Evolutionary conservation across 2,113 vertebrate genomes (phyloP), one percentile per base, ranked within the genome.

Genomic region (Lonchura striata): DNA sequence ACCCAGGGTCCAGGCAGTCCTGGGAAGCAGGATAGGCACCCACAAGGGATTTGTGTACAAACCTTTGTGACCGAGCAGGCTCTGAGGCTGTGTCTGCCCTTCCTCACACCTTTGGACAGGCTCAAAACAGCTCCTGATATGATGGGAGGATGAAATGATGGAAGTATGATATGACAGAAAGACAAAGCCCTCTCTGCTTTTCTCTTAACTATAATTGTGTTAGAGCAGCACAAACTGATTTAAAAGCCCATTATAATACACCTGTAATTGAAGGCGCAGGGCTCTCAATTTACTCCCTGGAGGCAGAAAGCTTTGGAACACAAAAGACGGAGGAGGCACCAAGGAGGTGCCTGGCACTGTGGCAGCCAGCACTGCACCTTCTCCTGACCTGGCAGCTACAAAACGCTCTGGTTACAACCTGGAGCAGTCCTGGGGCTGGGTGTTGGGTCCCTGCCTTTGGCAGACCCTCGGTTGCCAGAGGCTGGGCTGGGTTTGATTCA

Each of bases 401-500:
- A 27, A 18, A 7, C 1, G 16, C 70, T 53, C 54, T n/a, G 56
- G 31, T 42, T 31, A 3, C 44, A 37, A 2, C 33, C 27, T 18
- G n/a, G 64, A 72, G 65, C 41, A 27, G 24, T 46, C 39, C 24
- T 89, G 71, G 49, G 41, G n/a, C 57, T 7, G 0, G 3, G 1
- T 15, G 7, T 9, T 0, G 23, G 59, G 41, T 54, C 20, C 20
- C 47, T n/a, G 17, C 63, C 30, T 14, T 78, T 20, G 25, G 6
- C 1, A 6, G 41, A 33, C 6, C 15, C 37, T 39, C 13, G 0
- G 0, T 15, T 11, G 4, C 44, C 7, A 35, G 41, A 70, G 37
- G 3, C 0, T 35, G 80, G 59, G 59, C 37, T 84, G 0, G 0
- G 13, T 20, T 14, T 0, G 2, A 15, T 22, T 23, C 2, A 54